phyloP scores from a whole-genome alignment of 2,888 invertebrate species.

The Anaspis maculata region DNA sequence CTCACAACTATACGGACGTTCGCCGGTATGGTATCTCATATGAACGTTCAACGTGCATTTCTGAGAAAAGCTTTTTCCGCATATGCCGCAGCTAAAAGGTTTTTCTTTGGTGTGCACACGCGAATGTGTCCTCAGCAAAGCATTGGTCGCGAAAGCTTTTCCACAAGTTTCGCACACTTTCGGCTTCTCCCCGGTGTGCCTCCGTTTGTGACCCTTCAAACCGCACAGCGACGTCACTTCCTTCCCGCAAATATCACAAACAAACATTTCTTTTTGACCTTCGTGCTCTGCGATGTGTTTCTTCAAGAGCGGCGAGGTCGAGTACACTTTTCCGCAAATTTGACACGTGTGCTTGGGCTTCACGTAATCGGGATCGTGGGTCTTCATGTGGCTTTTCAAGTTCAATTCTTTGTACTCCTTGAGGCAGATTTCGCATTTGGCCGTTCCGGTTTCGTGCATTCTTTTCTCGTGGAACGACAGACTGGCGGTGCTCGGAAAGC shows the following conservation, averaged over 20 bases:
- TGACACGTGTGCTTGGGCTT: conserved; percentile 1
- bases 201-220: conserved; percentile 28
- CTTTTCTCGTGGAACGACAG: conserved; percentile 40
- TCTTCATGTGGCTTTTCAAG: conserved; percentile 15
- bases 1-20: conserved; percentile 11
- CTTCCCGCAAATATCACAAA: conserved; percentile 20
- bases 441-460: too few relatives aligned
- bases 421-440: too few relatives aligned
- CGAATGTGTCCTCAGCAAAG: too few relatives aligned
- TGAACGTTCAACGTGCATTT: too few relatives aligned
- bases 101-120: too few relatives aligned
- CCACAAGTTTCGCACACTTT: too few relatives aligned
- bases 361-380: too few relatives aligned
- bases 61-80: too few relatives aligned
- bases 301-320: neutral
- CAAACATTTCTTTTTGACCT: conserved; percentile 38
- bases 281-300: neutral
- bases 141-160: too few relatives aligned
- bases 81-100: too few relatives aligned
- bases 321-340: conserved; percentile 2
- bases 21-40: too few relatives aligned
- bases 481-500: conserved; percentile 43
- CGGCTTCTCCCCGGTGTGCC: too few relatives aligned
- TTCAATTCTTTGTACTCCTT: neutral
- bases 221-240: conserved; percentile 26